A percentile compares a stretch with the other conserved stretches of the same genome.
These are phyloP conservation scores for Pseudomyrmex cubaensis DNA, from an alignment of 1,140 invertebrate species.

Conservation along the genomic window DNA sequence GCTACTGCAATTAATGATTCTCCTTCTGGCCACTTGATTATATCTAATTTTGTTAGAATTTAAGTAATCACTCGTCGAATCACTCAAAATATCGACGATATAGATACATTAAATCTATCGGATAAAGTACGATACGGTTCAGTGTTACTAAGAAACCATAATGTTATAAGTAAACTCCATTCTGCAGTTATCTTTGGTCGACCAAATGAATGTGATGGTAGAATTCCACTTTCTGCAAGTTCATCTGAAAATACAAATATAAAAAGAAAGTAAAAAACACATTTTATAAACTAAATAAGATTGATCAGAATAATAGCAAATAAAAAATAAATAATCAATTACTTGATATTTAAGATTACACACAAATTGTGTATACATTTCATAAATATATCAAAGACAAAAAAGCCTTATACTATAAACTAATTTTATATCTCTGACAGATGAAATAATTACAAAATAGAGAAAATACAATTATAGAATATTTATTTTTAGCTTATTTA, in stretches of 20 bases:
- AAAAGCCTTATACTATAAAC: neutral
- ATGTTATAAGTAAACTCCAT: neutral
- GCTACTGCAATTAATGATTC: neutral
- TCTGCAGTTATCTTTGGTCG: neutral
- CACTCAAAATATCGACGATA: neutral
- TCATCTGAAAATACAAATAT: neutral
- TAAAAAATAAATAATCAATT: neutral
- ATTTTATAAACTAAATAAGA: neutral
- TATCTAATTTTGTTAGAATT: neutral
- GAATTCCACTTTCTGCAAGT: slow-evolving; percentile 9
- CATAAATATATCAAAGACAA: neutral
- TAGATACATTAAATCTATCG: neutral
- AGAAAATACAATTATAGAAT: neutral
- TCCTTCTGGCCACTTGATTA: slow-evolving; percentile 14
- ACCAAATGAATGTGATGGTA: neutral
- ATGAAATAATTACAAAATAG: neutral
- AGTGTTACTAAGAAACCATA: slow-evolving; percentile 1
- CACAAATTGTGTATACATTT: neutral
- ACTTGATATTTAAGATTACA: neutral
- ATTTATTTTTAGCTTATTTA: neutral
- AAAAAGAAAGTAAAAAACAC: neutral
- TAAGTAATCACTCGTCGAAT: neutral
- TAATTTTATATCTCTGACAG: neutral
- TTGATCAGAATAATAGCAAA: neutral
- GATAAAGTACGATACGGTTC: neutral